Percentiles rank a stretch among this genome's conserved stretches.
Evolutionary conservation across 2,797 vertebrate species (phyloP).

Genomic region (Melanotaenia boesemani): DNA sequence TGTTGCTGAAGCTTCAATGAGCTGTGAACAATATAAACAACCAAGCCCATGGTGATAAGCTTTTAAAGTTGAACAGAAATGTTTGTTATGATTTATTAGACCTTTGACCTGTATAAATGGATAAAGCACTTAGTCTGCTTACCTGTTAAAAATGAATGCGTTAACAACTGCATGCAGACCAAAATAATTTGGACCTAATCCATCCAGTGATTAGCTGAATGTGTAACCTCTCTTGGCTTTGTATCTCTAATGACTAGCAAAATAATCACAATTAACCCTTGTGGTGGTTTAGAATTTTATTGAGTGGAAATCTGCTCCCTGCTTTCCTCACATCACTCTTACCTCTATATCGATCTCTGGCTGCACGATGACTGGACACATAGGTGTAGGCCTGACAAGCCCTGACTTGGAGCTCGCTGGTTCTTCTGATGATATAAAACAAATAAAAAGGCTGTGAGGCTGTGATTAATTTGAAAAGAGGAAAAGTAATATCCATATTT

Average conservation of each 20-base stretch:
- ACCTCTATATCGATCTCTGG: slow-evolving; percentile 84
- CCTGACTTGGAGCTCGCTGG: slow-evolving; percentile 23
- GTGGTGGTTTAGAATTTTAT: neutral
- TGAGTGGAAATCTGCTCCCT: neutral
- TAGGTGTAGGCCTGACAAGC: slow-evolving; percentile 26
- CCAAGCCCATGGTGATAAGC: slow-evolving; percentile 65
- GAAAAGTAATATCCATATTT: neutral
- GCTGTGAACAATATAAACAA: slow-evolving; percentile 86
- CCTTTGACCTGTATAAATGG: slow-evolving; percentile 32
- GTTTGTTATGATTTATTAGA: slow-evolving; percentile 63
- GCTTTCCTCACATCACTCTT: slow-evolving; percentile 23
- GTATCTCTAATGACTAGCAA: neutral
- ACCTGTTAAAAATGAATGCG: slow-evolving; percentile 58
- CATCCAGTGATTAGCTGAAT: slow-evolving; percentile 17
- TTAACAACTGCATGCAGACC: slow-evolving; percentile 60
- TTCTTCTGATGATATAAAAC: slow-evolving; percentile 60
- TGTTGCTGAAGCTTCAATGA: slow-evolving; percentile 88
- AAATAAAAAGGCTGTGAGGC: slow-evolving; percentile 14
- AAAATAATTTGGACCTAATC: slow-evolving; percentile 32
- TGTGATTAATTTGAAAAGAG: neutral
- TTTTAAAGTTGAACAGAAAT: slow-evolving; percentile 44
- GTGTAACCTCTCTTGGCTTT: slow-evolving; percentile 15
- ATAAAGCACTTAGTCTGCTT: slow-evolving; percentile 43
- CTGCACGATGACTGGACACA: slow-evolving; percentile 60
- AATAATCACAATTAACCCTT: neutral